These are phyloP conservation scores for Tenthredo amoena DNA, from an alignment of 2,888 invertebrate species.

Conservation along the genomic window DNA sequence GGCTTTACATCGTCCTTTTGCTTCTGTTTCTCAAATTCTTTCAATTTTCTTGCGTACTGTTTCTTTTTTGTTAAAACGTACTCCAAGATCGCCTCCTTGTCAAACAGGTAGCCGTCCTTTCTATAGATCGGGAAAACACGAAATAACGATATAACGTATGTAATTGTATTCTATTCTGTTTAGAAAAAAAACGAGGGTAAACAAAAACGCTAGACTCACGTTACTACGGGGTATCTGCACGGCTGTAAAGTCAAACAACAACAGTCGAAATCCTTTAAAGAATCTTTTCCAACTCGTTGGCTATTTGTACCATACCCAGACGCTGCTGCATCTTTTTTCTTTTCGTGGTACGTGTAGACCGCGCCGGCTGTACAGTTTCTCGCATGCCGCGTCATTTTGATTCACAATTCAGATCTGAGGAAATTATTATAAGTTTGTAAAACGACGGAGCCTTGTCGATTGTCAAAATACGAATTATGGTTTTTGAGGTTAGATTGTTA, in stretches of 20 bases:
- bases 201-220: slow-evolving; percentile 79
- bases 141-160: slow-evolving; percentile 63
- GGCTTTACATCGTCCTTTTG: slow-evolving; percentile 84
- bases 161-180: not conserved
- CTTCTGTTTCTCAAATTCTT: slow-evolving; percentile 94
- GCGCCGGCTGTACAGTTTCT: slow-evolving; percentile 99
- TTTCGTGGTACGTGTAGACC: slow-evolving; percentile 98
- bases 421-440: not conserved
- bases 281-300: slow-evolving; percentile 95
- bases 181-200: not conserved
- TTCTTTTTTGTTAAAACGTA: slow-evolving; percentile 97
- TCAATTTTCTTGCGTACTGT: slow-evolving; percentile 92
- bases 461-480: not conserved
- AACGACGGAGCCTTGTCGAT: not conserved
- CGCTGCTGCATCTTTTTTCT: slow-evolving; percentile 95
- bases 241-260: slow-evolving; percentile 98
- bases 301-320: slow-evolving; percentile 96
- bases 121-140: slow-evolving; percentile 71
- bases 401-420: not conserved
- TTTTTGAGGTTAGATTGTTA: not conserved
- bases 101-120: slow-evolving; percentile 95
- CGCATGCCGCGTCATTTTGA: slow-evolving; percentile 94
- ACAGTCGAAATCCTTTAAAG: slow-evolving; percentile 97
- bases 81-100: slow-evolving; percentile 97
- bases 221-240: slow-evolving; percentile 94